These are phyloP conservation scores for Amphipyra berbera DNA, from an alignment of 2,888 invertebrate species.

Conservation along the genomic window DNA sequence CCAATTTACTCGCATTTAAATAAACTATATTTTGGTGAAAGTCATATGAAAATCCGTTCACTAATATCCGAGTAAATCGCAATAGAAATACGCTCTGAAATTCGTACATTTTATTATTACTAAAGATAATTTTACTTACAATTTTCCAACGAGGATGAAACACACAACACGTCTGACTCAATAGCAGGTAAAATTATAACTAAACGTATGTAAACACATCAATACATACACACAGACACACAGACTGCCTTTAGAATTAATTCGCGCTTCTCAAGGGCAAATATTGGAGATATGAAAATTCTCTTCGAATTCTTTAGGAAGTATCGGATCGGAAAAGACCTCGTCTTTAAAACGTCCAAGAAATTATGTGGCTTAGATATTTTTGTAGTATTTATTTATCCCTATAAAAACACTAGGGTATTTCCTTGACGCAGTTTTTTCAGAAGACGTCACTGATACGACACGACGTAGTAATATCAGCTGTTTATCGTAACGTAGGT, in stretches of 20 bases:
- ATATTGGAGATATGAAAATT: conserved; percentile 32
- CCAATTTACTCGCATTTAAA: conserved; percentile 11
- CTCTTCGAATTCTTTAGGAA: conserved; percentile 30
- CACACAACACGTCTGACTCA: conserved; percentile 58
- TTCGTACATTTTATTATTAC: conserved; percentile 21
- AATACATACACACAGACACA: conserved; percentile 43
- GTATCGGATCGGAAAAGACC: conserved; percentile 25
- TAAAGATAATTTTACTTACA: conserved; percentile 51
- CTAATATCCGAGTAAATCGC: neutral
- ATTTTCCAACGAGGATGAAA: conserved; percentile 40
- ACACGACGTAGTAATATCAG: conserved; percentile 9
- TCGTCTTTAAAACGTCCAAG: conserved; percentile 27
- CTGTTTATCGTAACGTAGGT: neutral
- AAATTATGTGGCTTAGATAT: conserved; percentile 10
- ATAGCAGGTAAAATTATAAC: conserved; percentile 63
- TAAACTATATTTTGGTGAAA: neutral
- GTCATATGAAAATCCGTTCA: neutral
- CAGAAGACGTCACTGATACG: no score
- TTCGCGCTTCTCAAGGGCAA: conserved; percentile 55
- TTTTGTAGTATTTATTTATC: conserved; percentile 22
- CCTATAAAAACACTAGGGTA: neutral
- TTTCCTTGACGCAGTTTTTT: no score
- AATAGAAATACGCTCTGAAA: conserved; percentile 17
- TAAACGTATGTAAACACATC: conserved; percentile 62
- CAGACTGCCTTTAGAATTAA: conserved; percentile 54